These are phyloP conservation scores for Corythoichthys haematopterus DNA, from an alignment of 2,113 vertebrate genomes.

Conservation along the genomic window DNA sequence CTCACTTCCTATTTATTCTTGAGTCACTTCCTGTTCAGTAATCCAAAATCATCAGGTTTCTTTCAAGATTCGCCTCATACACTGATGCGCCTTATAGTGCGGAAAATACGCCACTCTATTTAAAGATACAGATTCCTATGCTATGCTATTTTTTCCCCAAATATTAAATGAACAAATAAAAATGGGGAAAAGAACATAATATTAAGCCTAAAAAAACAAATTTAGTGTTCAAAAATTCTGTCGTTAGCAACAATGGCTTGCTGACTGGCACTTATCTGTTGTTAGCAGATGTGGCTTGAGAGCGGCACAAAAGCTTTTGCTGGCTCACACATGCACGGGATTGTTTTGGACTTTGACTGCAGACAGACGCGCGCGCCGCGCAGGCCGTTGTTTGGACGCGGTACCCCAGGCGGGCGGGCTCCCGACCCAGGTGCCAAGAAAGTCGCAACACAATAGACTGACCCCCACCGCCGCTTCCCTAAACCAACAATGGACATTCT, in stretches of 20 bases:
- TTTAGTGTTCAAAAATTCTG: no score
- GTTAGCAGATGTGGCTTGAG: conserved; percentile 11
- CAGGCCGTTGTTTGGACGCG: conserved; percentile 41
- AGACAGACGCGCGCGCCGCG: conserved; percentile 34
- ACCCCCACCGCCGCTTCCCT: conserved; percentile 42
- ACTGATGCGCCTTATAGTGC: no score
- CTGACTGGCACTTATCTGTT: conserved; percentile 17
- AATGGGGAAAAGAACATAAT: no score
- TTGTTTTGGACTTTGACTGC: conserved; percentile 27
- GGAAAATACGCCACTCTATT: no score
- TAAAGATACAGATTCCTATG: no score
- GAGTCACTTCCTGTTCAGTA: no score
- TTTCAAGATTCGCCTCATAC: no score
- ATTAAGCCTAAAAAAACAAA: no score
- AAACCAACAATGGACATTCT: conserved; percentile 64
- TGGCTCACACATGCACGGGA: conserved; percentile 3
- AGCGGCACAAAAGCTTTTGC: not conserved
- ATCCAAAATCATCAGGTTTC: no score
- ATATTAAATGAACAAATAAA: no score
- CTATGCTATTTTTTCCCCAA: no score
- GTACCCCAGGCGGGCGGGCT: conserved; percentile 18
- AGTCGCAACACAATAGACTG: conserved; percentile 59
- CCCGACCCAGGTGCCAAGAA: conserved; percentile 56
- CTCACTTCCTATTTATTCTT: no score
- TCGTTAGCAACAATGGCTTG: not conserved